A percentile compares a stretch with the other conserved stretches of the same genome.
phyloP scores from a whole-genome alignment of 1,140 invertebrate species.

The Capitella teleta region DNA sequence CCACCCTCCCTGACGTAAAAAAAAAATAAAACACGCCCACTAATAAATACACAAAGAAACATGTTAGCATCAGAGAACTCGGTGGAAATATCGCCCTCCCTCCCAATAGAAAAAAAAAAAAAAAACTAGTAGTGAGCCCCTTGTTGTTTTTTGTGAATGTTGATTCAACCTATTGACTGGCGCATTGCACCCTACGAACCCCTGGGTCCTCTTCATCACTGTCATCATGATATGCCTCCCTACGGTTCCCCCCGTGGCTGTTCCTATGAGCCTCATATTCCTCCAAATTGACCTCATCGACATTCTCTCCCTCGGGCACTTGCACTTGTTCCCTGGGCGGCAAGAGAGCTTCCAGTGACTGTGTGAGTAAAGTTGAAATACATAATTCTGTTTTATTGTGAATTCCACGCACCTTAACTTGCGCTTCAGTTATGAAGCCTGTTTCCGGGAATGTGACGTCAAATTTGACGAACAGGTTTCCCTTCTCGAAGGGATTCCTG shows the following conservation, averaged over 20 bases:
- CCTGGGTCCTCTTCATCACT: conserved; percentile 48
- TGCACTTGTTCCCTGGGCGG: conserved; percentile 58
- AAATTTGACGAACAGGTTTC: conserved; percentile 86
- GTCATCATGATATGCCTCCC: conserved; percentile 50
- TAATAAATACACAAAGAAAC: no score
- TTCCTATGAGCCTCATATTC: conserved; percentile 57
- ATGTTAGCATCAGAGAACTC: no score
- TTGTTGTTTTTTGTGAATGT: no score
- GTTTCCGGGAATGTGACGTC: conserved; percentile 79
- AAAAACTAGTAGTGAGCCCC: no score
- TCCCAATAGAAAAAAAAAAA: no score
- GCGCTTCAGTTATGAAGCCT: conserved; percentile 56
- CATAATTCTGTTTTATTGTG: neutral
- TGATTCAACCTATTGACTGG: conserved; percentile 64
- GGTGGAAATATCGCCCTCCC: no score
- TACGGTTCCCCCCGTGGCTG: conserved; percentile 52
- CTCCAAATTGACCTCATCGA: conserved; percentile 69
- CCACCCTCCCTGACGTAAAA: no score
- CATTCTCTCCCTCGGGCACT: conserved; percentile 59
- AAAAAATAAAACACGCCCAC: no score
- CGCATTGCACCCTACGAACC: conserved; percentile 67
- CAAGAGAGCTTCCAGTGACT: conserved; percentile 58
- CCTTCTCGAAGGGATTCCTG: conserved; percentile 93
- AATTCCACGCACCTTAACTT: conserved; percentile 53
- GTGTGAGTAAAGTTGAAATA: conserved; percentile 9